Percentiles rank a stretch among this genome's conserved stretches.
Evolutionary conservation across 2,113 vertebrate species (phyloP).

Genomic region (Physeter macrocephalus): DNA sequence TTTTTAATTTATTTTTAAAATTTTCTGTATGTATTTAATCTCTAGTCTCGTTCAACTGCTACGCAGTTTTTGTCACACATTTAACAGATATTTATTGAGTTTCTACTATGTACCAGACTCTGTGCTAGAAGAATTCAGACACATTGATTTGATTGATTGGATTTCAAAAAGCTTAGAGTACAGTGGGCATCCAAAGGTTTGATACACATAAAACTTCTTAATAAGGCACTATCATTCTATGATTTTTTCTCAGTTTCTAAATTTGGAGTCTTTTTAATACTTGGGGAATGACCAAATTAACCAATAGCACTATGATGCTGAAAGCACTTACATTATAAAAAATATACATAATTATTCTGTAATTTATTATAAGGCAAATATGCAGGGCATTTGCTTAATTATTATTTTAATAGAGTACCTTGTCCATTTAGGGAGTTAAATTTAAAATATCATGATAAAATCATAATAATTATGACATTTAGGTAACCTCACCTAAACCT

Average conservation of each 20-base stretch:
- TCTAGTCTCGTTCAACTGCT: background rate
- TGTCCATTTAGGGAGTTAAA: background rate
- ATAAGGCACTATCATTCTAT: background rate
- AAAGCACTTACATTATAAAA: background rate
- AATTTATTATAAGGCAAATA: background rate
- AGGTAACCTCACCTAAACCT: background rate
- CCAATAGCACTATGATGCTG: background rate
- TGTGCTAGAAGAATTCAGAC: background rate
- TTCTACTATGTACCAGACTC: background rate
- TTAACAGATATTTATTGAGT: background rate
- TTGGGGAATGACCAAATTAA: background rate
- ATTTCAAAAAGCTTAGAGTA: background rate
- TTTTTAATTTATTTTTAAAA: no score
- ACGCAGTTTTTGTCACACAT: background rate
- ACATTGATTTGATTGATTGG: background rate
- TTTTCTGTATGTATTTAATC: background rate
- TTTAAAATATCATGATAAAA: background rate
- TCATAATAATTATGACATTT: background rate
- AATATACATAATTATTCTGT: background rate
- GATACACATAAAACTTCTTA: background rate
- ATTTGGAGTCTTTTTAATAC: background rate
- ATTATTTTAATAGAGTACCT: background rate
- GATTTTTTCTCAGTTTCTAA: background rate
- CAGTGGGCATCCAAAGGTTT: background rate
- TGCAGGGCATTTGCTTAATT: background rate